phyloP scores from a whole-genome alignment of 2,888 invertebrate species.

The Melieria crassipennis region DNA sequence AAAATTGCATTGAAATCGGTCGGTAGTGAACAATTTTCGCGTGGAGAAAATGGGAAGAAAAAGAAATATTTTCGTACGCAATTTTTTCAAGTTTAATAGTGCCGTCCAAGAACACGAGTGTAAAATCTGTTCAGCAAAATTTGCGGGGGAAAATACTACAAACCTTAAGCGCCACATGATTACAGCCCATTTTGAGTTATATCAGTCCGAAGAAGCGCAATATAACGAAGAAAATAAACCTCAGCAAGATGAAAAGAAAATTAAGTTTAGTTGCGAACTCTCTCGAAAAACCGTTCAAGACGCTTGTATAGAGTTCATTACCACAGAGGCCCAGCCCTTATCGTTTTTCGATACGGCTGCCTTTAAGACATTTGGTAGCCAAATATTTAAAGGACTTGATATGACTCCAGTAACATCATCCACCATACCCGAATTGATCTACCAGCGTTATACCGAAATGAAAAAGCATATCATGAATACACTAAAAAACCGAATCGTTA shows the following conservation, averaged over 20 bases:
- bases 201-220: not conserved
- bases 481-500: not conserved
- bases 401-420: constrained; percentile 6
- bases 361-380: not conserved
- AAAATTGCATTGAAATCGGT: too few species aligned
- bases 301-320: too few species aligned
- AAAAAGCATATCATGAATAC: constrained; percentile 1
- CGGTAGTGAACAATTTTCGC: too few species aligned
- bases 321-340: not conserved
- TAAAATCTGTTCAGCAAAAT: constrained; percentile 10
- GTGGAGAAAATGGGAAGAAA: too few species aligned
- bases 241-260: not conserved
- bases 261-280: not conserved
- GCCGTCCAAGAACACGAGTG: not conserved
- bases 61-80: too few species aligned
- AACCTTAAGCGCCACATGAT: constrained; percentile 14
- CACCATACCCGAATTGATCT: constrained; percentile 1
- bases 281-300: not conserved
- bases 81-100: too few species aligned
- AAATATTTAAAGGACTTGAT: not conserved
- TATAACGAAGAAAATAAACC: not conserved
- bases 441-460: not conserved
- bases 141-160: not conserved
- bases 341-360: not conserved
- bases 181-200: constrained; percentile 4